These are phyloP conservation scores for Oryzias dopingdopingensis DNA, from an alignment of 2,797 vertebrate species.

Conservation along the genomic window DNA sequence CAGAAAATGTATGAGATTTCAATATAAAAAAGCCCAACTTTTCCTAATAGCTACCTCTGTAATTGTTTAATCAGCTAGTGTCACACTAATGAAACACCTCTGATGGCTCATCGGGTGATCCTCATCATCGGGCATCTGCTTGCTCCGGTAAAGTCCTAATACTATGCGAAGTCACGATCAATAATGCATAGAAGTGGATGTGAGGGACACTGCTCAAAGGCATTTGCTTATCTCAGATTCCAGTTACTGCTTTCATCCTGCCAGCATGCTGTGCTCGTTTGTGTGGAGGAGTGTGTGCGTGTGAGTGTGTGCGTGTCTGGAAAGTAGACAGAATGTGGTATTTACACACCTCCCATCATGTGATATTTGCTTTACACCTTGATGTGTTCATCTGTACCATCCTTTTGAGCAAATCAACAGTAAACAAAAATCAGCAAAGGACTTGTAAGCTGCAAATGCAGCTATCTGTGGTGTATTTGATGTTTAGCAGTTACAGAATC, in stretches of 20 bases:
- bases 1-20: background rate
- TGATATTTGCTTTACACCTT: conserved; percentile 73
- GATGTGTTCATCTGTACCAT: conserved; percentile 69
- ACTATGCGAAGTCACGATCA: conserved; percentile 74
- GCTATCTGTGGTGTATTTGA: conserved; percentile 15
- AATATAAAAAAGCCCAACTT: background rate
- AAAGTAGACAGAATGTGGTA: conserved; percentile 63
- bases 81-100: conserved; percentile 44
- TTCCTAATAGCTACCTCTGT: conserved; percentile 29
- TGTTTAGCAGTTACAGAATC: conserved; percentile 34
- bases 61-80: conserved; percentile 44
- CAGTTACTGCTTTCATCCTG: conserved; percentile 79
- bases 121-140: conserved; percentile 54
- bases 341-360: conserved; percentile 73
- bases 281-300: conserved; percentile 41
- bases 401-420: conserved; percentile 60
- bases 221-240: conserved; percentile 80
- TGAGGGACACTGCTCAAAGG: conserved; percentile 76
- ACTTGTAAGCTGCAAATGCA: conserved; percentile 51
- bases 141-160: conserved; percentile 58
- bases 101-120: conserved; percentile 56
- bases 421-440: conserved; percentile 54
- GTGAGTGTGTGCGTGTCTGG: background rate
- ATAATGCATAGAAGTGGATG: conserved; percentile 78
- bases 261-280: conserved; percentile 61